Conservation (phyloP, 2,113 vertebrate genomes). For the Daphoenositta chrysoptera region DNA sequence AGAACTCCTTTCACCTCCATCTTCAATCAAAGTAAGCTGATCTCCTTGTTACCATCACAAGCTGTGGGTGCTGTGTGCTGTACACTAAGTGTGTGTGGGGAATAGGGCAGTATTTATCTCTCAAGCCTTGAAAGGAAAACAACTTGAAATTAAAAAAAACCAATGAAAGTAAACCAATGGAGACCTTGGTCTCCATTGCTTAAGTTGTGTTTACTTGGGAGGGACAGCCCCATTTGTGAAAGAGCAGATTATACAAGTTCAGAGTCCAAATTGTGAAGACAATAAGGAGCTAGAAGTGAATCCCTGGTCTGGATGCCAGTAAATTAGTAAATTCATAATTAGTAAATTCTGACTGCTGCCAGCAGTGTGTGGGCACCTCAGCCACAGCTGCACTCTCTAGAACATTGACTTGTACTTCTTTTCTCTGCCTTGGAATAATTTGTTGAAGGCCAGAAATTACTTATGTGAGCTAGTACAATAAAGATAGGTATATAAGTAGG, state of each 20-base stretch:
- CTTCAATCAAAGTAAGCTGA: neutral
- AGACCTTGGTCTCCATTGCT: neutral
- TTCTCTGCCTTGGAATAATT: neutral
- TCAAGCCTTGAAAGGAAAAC: neutral
- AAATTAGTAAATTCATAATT: neutral
- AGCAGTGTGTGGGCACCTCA: neutral
- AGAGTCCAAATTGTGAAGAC: neutral
- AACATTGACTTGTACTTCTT: neutral
- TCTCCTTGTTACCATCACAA: neutral
- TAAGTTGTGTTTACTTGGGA: neutral
- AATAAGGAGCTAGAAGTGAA: neutral
- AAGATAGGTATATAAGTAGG: neutral
- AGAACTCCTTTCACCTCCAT: neutral
- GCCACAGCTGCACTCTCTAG: neutral
- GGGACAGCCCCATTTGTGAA: neutral
- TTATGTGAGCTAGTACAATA: neutral
- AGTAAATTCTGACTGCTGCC: neutral
- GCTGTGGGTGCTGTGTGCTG: neutral
- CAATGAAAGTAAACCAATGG: neutral
- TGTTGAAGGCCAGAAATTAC: neutral
- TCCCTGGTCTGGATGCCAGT: neutral
- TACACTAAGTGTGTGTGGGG: neutral
- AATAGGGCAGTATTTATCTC: neutral
- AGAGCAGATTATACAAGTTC: neutral
- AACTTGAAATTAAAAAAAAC: neutral